phyloP scores from a whole-genome alignment of 2,888 invertebrate genomes.

The Ctenicera cuprea region DNA sequence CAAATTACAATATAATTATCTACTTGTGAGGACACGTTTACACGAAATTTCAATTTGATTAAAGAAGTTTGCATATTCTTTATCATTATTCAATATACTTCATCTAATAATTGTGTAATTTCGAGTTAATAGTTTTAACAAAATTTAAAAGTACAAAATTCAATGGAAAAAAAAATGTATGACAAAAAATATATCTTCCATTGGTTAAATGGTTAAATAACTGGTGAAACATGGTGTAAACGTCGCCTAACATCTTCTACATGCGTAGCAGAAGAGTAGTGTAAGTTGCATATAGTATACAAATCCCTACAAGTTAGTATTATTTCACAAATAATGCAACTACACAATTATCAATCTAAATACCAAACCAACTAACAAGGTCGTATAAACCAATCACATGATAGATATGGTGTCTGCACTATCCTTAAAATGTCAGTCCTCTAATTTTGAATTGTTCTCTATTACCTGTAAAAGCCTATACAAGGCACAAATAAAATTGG shows the following conservation, averaged over 20 bases:
- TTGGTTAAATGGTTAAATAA: not conserved
- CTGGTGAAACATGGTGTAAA: constrained; percentile 2
- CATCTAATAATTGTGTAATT: too few relatives aligned
- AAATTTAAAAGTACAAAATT: too few relatives aligned
- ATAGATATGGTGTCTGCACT: constrained; percentile 49
- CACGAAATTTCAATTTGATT: too few relatives aligned
- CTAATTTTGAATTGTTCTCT: constrained; percentile 40
- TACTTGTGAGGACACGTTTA: too few relatives aligned
- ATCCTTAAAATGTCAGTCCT: constrained; percentile 40
- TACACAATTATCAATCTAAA: constrained; percentile 31
- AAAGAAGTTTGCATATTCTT: too few relatives aligned
- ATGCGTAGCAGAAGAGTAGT: not conserved
- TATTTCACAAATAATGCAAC: not conserved
- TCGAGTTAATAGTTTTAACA: too few relatives aligned
- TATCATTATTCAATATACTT: too few relatives aligned
- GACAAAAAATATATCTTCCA: too few relatives aligned
- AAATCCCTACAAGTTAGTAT: not conserved
- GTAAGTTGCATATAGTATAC: constrained; percentile 21
- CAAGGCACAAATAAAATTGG: constrained; percentile 72
- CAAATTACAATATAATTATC: not conserved
- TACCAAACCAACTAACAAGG: constrained; percentile 32
- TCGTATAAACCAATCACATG: constrained; percentile 54
- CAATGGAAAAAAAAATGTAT: too few relatives aligned
- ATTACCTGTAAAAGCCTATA: constrained; percentile 66
- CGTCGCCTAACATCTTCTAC: constrained; percentile 5